Evolutionary conservation across 2,797 vertebrate genomes (phyloP).

Genomic region (Neosilurus hyrtlii): DNA sequence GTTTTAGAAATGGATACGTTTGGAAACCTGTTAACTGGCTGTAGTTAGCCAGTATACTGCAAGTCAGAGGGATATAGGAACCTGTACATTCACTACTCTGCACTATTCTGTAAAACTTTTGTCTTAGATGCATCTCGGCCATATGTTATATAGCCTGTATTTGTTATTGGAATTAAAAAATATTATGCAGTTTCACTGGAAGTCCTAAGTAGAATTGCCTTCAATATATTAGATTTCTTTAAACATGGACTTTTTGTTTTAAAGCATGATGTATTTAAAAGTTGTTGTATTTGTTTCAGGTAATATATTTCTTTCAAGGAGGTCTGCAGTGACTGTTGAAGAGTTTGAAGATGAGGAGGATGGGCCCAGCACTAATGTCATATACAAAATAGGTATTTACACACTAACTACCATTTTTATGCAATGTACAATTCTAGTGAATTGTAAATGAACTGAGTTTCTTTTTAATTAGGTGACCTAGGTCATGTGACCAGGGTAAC

Average conservation of each 20-base stretch:
- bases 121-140: background rate
- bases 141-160: background rate
- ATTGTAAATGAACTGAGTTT: background rate
- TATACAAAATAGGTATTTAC: slow-evolving; percentile 92
- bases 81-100: background rate
- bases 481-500: slow-evolving; percentile 93
- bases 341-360: slow-evolving; percentile 93
- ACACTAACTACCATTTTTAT: too few species aligned
- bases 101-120: background rate
- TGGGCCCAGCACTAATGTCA: slow-evolving; percentile 76
- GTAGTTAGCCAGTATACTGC: background rate
- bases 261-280: background rate
- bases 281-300: slow-evolving; percentile 67
- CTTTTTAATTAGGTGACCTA: slow-evolving; percentile 83
- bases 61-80: background rate
- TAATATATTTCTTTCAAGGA: slow-evolving; percentile 96
- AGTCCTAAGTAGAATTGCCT: background rate
- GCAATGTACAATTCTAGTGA: background rate
- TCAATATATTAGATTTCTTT: background rate
- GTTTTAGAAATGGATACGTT: background rate
- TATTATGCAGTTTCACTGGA: background rate
- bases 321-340: slow-evolving; percentile 78
- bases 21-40: background rate
- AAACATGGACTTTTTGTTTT: background rate
- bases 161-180: background rate